Evolutionary conservation across 2,113 vertebrate species (phyloP).

Genomic region (Uropsilus gracilis): DNA sequence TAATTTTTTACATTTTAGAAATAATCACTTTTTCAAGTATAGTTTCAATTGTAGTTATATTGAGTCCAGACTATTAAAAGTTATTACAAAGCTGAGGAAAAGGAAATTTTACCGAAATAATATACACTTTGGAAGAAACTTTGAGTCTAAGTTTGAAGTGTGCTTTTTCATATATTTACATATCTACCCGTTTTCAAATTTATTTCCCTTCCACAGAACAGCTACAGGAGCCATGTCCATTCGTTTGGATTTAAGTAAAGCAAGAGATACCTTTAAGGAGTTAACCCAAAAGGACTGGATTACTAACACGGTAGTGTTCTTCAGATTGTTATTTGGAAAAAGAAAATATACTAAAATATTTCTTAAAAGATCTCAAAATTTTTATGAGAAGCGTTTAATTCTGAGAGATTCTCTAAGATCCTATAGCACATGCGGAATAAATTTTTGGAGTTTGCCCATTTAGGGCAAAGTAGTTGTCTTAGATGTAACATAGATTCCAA

Average conservation of each 20-base stretch:
- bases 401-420: not conserved
- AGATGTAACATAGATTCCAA: not conserved
- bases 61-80: not conserved
- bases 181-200: not conserved
- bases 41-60: not conserved
- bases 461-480: not conserved
- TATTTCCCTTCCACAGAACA: conserved; percentile 55
- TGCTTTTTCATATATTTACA: not conserved
- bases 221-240: not conserved
- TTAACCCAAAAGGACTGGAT: conserved; percentile 77
- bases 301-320: conserved; percentile 68
- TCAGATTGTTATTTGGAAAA: conserved; percentile 21
- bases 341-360: not conserved
- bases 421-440: not conserved
- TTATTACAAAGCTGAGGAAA: conserved; percentile 27
- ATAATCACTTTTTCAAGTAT: not conserved
- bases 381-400: conserved; percentile 21
- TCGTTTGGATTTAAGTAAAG: conserved; percentile 74
- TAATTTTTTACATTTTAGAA: conserved; percentile 19
- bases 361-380: conserved; percentile 39
- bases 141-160: not conserved
- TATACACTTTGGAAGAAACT: not conserved
- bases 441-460: not conserved
- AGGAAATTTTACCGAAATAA: not conserved
- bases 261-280: conserved; percentile 73